A percentile compares a stretch with the other conserved stretches of the same genome.
Conservation (phyloP, 2,797 vertebrate genomes). For the Sphenodon punctatus region DNA sequence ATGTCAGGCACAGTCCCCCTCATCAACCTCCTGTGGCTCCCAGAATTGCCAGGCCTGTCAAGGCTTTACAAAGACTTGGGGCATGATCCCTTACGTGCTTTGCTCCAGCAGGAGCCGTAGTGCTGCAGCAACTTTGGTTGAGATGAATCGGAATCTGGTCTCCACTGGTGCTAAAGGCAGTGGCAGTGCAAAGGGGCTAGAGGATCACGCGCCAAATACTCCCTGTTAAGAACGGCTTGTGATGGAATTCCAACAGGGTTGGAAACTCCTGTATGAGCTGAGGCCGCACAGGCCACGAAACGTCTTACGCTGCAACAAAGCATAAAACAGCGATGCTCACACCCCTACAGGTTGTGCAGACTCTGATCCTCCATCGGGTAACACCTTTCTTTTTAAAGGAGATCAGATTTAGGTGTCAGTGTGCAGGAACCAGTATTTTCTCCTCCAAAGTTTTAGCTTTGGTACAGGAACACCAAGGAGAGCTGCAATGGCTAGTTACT, state of each 20-base stretch:
- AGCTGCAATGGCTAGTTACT: no score
- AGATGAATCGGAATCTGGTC: no score
- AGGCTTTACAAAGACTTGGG: neutral
- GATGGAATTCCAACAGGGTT: neutral
- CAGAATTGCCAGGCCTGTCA: slow-evolving; percentile 2
- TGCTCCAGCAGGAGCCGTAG: no score
- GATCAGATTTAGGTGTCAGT: neutral
- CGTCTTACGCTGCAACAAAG: neutral
- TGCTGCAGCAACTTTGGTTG: no score
- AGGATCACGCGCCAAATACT: no score
- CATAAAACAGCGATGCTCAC: neutral
- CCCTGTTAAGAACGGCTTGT: no score
- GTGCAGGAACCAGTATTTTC: neutral
- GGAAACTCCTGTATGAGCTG: neutral
- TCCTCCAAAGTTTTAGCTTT: neutral
- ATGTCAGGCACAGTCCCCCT: neutral
- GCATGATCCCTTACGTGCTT: no score
- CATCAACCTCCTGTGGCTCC: neutral
- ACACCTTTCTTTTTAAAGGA: neutral
- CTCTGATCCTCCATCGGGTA: neutral
- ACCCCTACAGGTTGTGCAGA: neutral
- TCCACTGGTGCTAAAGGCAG: no score
- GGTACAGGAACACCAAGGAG: neutral
- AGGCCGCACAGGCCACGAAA: neutral
- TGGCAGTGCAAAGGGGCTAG: no score